phyloP scores from a whole-genome alignment of 2,113 vertebrate genomes.

The Marmota monax region DNA sequence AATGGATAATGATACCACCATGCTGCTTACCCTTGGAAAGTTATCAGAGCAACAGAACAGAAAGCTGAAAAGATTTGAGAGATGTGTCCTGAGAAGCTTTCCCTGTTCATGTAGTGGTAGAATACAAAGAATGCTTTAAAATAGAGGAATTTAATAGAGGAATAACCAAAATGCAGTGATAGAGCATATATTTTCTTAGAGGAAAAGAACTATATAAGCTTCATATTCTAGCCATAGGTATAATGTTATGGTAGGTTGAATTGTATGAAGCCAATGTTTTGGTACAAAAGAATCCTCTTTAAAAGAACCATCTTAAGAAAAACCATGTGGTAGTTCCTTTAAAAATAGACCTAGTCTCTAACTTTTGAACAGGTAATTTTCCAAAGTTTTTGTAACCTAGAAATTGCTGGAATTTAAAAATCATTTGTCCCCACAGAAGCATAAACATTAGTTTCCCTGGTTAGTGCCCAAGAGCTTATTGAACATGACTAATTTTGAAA shows the following conservation, averaged over 20 bases:
- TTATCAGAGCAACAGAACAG: constrained; percentile 42
- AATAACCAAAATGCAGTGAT: not conserved
- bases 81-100: not conserved
- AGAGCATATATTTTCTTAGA: not conserved
- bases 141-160: not conserved
- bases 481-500: constrained; percentile 60
- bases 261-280: not conserved
- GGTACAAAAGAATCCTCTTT: constrained; percentile 28
- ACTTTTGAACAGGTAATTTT: not conserved
- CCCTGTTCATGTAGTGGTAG: not conserved
- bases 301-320: not conserved
- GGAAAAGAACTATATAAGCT: constrained; percentile 3
- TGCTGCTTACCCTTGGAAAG: constrained; percentile 52
- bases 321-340: not conserved
- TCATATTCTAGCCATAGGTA: not conserved
- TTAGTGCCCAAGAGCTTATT: not conserved
- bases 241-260: not conserved
- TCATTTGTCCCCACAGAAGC: constrained; percentile 8
- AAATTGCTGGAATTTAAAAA: constrained; percentile 39
- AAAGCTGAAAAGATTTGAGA: not conserved
- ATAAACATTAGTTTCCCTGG: not conserved
- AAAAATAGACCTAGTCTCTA: not conserved
- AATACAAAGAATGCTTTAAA: not conserved
- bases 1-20: constrained; percentile 24
- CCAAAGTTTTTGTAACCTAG: not conserved